Evolutionary conservation across 2,888 invertebrate species (phyloP), one percentile per base, ranked within the genome.

Genomic region (Lycophotia porphyrea): DNA sequence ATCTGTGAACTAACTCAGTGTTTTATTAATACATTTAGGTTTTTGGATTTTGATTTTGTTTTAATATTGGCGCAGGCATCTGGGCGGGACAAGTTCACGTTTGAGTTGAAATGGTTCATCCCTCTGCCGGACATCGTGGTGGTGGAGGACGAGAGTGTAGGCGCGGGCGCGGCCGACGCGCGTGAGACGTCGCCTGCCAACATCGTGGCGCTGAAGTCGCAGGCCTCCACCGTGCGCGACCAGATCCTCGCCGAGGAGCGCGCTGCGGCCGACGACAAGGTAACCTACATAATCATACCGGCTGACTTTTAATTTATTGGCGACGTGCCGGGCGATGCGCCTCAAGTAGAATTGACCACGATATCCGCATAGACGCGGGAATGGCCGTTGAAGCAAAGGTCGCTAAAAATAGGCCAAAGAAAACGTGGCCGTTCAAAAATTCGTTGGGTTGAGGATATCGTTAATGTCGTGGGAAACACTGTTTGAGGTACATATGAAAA

Each of bases 21-120:
- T 68, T 36, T 44, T 73, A 42, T 66, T 34, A 21, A n/a, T 36
- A 18, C 8, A n/a, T 39, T 18, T 18, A 34, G 11, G 0, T 0
- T 13, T 49, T 63, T 49, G 7, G 15, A 36, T 47, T 24, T 34
- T 44, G 18, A 49, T 70, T 52, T 64, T 47, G 9, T 67, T 64
- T 18, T 15, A 24, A 44, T 44, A 66, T 49, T 36, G 27, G 13
- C 21, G 39, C 67, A 98, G 97, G 98, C 98, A 24, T 98, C 98
- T 13, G 98, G 98, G 1, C 97, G 98, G 58, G 99, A 99, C 93
- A 98, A 98, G 93, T 98, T 98, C 90, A 98, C 98, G 9, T 99
- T 99, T 92, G 99, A 99, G 94, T 95, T 99, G 89, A 99, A 99
- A 92, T 99, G 99, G 99, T 99, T 98, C 94, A 98, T 99, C 89